These are phyloP conservation scores for Colius striatus DNA, from an alignment of 2,113 vertebrate genomes.

Conservation along the genomic window DNA sequence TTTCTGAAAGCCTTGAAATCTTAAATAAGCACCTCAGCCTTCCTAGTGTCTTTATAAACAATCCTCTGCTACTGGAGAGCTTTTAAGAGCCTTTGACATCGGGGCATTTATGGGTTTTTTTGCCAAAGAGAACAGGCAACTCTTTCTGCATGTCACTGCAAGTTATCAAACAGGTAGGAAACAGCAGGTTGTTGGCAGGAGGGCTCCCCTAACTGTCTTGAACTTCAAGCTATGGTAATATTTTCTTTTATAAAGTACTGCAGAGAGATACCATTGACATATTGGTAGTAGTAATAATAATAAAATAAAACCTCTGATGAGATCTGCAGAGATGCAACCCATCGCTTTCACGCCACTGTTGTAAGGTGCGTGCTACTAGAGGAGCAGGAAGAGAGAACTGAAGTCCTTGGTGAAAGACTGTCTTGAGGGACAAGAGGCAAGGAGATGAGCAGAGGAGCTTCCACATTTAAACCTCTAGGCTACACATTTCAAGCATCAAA, in stretches of 20 bases:
- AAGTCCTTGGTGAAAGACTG: not conserved
- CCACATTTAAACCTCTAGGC: not conserved
- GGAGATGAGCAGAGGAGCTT: not conserved
- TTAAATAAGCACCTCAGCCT: not conserved
- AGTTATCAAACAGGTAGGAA: not conserved
- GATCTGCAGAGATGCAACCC: not conserved
- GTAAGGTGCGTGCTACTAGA: not conserved
- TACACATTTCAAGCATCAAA: not conserved
- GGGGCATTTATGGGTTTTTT: not conserved
- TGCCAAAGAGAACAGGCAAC: not conserved
- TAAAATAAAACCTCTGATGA: not conserved
- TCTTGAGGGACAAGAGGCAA: not conserved
- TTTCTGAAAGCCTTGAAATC: not conserved
- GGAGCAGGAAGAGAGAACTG: not conserved
- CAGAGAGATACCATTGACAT: not conserved
- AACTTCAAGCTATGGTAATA: not conserved
- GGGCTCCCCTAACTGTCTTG: not conserved
- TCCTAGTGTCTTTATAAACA: not conserved
- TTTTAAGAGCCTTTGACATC: not conserved
- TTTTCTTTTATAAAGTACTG: not conserved
- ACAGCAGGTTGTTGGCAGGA: not conserved
- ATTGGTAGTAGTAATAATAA: not conserved
- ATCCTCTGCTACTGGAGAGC: not conserved
- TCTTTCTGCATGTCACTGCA: not conserved
- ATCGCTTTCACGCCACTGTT: not conserved